These are phyloP conservation scores for Homarus gammarus DNA, from an alignment of 2,888 invertebrate species.

Conservation along the genomic window DNA sequence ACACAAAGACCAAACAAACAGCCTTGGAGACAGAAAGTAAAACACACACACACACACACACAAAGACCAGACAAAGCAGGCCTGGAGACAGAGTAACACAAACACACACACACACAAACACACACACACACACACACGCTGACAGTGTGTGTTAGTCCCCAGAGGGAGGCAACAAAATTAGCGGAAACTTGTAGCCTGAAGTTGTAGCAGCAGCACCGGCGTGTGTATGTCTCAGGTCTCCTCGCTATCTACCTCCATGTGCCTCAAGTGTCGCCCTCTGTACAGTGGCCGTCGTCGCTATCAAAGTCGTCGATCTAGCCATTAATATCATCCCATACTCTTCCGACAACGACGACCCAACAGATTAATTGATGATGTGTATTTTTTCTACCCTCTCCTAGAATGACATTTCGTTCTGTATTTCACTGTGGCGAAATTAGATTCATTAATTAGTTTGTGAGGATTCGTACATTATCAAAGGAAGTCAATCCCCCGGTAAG, in stretches of 20 bases:
- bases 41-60: background rate
- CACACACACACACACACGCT: background rate
- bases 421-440: conserved; percentile 7
- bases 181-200: background rate
- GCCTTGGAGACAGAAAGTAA: background rate
- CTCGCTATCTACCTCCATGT: too few relatives aligned
- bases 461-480: conserved; percentile 18
- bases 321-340: too few relatives aligned
- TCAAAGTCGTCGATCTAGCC: too few relatives aligned
- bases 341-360: too few relatives aligned
- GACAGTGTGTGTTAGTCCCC: background rate
- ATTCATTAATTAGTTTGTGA: conserved; percentile 5
- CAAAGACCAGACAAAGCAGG: background rate
- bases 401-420: background rate
- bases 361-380: too few relatives aligned
- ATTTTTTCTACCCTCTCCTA: background rate
- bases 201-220: too few relatives aligned
- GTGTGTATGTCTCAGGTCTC: too few relatives aligned
- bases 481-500: background rate
- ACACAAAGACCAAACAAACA: background rate
- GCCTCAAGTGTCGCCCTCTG: too few relatives aligned
- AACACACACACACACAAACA: background rate
- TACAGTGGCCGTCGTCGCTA: too few relatives aligned
- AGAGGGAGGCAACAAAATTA: background rate
- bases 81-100: background rate